Evolutionary conservation across 2,113 vertebrate genomes (phyloP), one percentile per base, ranked within the genome.

Genomic region (Atherinomorus stipes): DNA sequence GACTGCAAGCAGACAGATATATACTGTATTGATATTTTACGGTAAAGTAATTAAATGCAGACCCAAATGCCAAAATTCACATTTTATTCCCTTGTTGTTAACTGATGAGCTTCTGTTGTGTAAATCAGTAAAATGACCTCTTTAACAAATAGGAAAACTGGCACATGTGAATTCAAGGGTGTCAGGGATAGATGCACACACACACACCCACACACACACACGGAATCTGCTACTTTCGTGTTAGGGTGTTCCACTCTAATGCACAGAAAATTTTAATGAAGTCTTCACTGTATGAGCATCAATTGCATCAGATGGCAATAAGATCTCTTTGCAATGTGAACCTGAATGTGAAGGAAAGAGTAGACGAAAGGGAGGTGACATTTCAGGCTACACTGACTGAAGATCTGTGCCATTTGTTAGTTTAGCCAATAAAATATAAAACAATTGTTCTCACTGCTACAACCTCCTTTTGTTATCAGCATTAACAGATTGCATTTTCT

Each of bases 291-390:
- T 9, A 34, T 34, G 9, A 56, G 62, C n/a, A n/a, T n/a, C n/a
- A n/a, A n/a, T 84, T 67, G 68, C 51, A 64, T 71, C 53, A 74
- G 58, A 64, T 64, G 75, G 71, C 61, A 83, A 83, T 65, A 74
- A 74, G 71, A 72, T 47, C 51, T 56, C 45, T 63, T 72, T 74
- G 65, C 85, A 90, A 89, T 74, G 85, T 78, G 73, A 86, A 34
- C 63, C 51, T 53, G 61, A 74, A 71, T 60, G 61, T 74, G 71
- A 75, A 87, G 64, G 78, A 71, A 18, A 74, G 50, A 69, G 62
- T 72, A 85, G 50, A 76, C 37, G 57, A 61, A 56, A 59, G 47
- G 38, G 22, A 50, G 7, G 11, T 21, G 62, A 56, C 57, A 57
- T 70, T 66, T 73, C 51, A 54, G 44, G 37, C 63, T 15, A 19